Conservation (phyloP, 2,113 vertebrate genomes). For the Cynocephalus volans region DNA sequence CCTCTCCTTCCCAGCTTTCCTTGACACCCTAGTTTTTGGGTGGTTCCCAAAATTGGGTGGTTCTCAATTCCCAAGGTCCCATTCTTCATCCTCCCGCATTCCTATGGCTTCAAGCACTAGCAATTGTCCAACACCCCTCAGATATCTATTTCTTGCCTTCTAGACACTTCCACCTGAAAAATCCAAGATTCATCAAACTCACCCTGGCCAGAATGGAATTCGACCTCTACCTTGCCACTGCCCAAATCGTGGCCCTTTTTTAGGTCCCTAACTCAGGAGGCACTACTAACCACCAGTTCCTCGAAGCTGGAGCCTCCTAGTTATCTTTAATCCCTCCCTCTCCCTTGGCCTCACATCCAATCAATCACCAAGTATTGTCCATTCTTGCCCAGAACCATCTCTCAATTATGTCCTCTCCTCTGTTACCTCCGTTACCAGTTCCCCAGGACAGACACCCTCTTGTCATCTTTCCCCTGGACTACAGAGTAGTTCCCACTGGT, state of each 20-base stretch:
- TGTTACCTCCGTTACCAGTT: not conserved
- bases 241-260: not conserved
- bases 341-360: not conserved
- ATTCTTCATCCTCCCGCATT: not conserved
- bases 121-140: not conserved
- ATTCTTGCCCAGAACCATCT: not conserved
- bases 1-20: not conserved
- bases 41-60: not conserved
- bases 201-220: not conserved
- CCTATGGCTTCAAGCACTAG: not conserved
- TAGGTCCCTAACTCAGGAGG: not conserved
- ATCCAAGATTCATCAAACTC: not conserved
- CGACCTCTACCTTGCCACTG: not conserved
- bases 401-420: not conserved
- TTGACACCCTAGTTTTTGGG: not conserved
- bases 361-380: not conserved
- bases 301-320: not conserved
- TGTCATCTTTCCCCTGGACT: not conserved
- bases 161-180: not conserved
- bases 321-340: not conserved
- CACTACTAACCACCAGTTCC: not conserved
- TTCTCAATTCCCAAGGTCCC: not conserved
- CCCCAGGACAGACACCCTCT: not conserved
- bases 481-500: not conserved
- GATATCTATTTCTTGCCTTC: not conserved